Percentiles rank a stretch among this genome's conserved stretches.
Conservation (phyloP, 2,888 invertebrate species). For the Fragum whitleyi region DNA sequence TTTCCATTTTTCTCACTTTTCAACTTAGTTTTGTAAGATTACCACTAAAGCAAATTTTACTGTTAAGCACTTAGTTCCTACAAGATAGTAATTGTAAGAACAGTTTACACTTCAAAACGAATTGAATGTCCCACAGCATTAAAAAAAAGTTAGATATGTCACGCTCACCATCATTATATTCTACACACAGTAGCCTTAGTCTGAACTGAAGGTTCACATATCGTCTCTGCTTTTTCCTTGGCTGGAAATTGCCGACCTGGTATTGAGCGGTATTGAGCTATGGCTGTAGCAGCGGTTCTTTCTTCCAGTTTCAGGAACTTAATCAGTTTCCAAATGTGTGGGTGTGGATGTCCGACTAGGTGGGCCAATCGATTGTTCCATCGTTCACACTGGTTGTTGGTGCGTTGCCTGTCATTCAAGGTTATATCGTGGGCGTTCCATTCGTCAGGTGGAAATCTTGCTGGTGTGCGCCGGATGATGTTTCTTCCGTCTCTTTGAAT, state of each 20-base stretch:
- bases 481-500: constrained; percentile 6
- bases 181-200: background rate
- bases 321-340: constrained; percentile 16
- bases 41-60: too few species aligned
- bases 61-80: too few species aligned
- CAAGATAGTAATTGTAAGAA: too few species aligned
- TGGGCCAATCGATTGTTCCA: constrained; percentile 23
- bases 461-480: constrained; percentile 1
- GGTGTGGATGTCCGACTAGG: constrained; percentile 15
- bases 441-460: constrained; percentile 12
- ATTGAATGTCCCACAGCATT: too few species aligned
- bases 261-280: constrained; percentile 17
- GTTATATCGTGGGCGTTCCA: constrained; percentile 23
- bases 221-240: constrained; percentile 2
- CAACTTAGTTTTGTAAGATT: too few species aligned
- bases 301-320: constrained; percentile 12
- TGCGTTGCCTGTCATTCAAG: background rate
- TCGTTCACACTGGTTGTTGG: background rate
- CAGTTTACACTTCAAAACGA: too few species aligned
- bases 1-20: too few species aligned
- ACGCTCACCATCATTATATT: background rate
- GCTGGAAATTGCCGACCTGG: constrained; percentile 5
- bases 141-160: background rate
- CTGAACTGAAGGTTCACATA: constrained; percentile 8
- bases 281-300: background rate